Evolutionary conservation across 35 echinoderm and acorn worm genomes (phyloP), one percentile per base, ranked within the genome.

Genomic region (Stichopus chloronotus): DNA sequence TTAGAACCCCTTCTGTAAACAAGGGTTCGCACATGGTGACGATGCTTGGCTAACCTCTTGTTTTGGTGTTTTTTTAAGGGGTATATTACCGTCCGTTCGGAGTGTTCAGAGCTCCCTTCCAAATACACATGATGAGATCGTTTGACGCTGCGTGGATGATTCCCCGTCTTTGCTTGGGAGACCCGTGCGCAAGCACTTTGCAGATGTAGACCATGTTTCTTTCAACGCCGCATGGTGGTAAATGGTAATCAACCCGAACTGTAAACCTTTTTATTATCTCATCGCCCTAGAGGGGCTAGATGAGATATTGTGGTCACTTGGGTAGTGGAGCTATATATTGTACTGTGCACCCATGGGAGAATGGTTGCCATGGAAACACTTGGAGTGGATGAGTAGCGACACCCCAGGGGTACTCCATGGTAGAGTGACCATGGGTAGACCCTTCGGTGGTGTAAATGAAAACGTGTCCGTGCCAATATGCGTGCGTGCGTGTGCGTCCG

Each of bases 11-110:
- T 9, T 24, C 16, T 91, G 14, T 91, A 58, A 6, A 72, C 71
- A 56, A 91, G 71, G 19, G 63, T 7, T 5, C 72, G 88, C 86
- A 88, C 19, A 14, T 91, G 88, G 12, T 56, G 59, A 13, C 88
- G 72, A n/a, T 91, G 88, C 57, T 91, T 74, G 22, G 9, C 14
- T 14, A 91, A 20, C 78, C 9, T 43, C 72, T 56, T 77, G 17
- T 78, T 78, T 10, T 91, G 68, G 11, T 77, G 65, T 20, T 10
- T 77, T 5, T n/a, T 77, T 91, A 6, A 91, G 58, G 12, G 68
- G 72, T 14, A 91, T 23, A 53, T 91, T 91, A 5, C 88, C 88
- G n/a, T n/a, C n/a, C n/a, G 11, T 91, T 91, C 53, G 78, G 78
- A 6, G 88, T 91, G 22, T 91, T 91, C 5, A 91, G 63, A 6